These are phyloP conservation scores for Tenthredo mesomela DNA, from an alignment of 2,888 invertebrate species.

Conservation along the genomic window DNA sequence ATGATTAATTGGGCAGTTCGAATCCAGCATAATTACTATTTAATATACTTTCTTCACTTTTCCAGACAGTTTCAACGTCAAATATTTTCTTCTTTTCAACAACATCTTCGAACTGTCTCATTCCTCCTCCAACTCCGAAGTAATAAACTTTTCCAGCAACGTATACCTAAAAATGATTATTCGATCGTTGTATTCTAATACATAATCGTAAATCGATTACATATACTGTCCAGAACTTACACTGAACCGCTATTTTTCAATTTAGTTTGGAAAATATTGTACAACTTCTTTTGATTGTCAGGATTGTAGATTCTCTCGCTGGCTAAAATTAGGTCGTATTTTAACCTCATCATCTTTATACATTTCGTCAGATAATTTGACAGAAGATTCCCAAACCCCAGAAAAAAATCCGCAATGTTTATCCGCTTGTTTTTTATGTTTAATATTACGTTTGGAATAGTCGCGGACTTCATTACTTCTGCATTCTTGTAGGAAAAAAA, in stretches of 20 bases:
- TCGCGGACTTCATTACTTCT: slow-evolving; percentile 89
- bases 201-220: slow-evolving; percentile 55
- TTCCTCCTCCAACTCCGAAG: slow-evolving; percentile 96
- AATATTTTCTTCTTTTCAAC: slow-evolving; percentile 81
- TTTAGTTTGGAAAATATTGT: slow-evolving; percentile 83
- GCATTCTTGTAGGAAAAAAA: slow-evolving; percentile 84
- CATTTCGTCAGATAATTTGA: slow-evolving; percentile 73
- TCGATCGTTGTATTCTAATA: background rate
- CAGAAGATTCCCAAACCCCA: slow-evolving; percentile 88
- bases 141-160: slow-evolving; percentile 96
- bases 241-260: slow-evolving; percentile 83
- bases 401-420: slow-evolving; percentile 79
- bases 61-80: slow-evolving; percentile 82
- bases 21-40: background rate
- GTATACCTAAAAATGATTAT: slow-evolving; percentile 75
- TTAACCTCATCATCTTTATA: slow-evolving; percentile 72
- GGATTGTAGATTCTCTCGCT: slow-evolving; percentile 97
- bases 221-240: slow-evolving; percentile 75
- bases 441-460: slow-evolving; percentile 89
- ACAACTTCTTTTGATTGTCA: slow-evolving; percentile 88
- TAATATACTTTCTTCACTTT: slow-evolving; percentile 80
- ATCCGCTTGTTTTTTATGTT: slow-evolving; percentile 79
- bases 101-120: slow-evolving; percentile 86
- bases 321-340: slow-evolving; percentile 92
- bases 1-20: background rate